A percentile compares a stretch with the other conserved stretches of the same genome.
Evolutionary conservation across 2,113 vertebrate species (phyloP).

Genomic region (Erythrocercus mccallii): DNA sequence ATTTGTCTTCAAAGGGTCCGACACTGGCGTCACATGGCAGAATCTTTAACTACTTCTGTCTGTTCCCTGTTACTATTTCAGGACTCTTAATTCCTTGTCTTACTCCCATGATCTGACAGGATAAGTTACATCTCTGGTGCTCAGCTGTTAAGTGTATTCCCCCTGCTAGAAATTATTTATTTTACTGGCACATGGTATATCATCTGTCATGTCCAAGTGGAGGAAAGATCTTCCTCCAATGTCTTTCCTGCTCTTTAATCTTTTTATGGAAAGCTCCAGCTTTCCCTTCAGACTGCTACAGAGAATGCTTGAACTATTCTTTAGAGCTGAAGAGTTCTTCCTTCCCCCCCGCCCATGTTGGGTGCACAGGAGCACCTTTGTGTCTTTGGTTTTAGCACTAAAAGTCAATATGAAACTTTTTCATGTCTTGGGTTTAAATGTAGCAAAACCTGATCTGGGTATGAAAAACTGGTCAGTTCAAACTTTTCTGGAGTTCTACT

Average conservation of each 20-base stretch:
- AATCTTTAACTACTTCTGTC: neutral
- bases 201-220: conserved; percentile 15
- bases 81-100: neutral
- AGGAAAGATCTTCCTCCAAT: neutral
- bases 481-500: neutral
- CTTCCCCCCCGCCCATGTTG: neutral
- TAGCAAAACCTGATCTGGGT: neutral
- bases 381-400: neutral
- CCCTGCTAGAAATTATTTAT: conserved; percentile 47
- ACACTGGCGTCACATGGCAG: neutral
- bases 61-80: neutral
- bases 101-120: neutral
- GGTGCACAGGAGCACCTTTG: neutral
- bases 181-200: neutral
- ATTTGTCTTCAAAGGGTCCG: conserved; percentile 1
- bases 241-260: conserved; percentile 23
- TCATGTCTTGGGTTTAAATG: neutral
- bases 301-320: neutral
- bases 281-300: neutral
- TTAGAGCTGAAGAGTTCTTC: neutral
- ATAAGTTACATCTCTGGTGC: conserved; percentile 15
- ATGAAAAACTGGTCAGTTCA: neutral
- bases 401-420: neutral
- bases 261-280: neutral
- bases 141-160: conserved; percentile 22